Percentiles rank a stretch among this genome's conserved stretches.
Conservation (phyloP, 2,113 vertebrate genomes). For the Phaetusa simplex region DNA sequence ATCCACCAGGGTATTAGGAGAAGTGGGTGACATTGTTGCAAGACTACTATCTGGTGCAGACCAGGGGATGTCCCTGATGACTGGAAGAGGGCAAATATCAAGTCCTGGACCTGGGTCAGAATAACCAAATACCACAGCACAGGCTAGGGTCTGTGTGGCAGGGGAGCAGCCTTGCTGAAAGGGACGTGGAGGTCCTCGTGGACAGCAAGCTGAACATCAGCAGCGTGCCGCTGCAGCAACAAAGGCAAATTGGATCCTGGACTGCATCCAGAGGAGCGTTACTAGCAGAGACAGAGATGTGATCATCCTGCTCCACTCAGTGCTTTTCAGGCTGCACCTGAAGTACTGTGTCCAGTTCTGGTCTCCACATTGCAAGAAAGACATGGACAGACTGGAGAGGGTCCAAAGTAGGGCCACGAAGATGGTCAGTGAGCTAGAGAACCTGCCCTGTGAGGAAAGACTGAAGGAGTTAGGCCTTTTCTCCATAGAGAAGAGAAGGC, state of each 20-base stretch:
- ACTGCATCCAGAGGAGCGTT: background rate
- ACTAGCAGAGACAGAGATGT: too few species aligned
- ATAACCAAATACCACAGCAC: background rate
- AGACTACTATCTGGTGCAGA: background rate
- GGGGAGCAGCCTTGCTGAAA: background rate
- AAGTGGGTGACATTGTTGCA: background rate
- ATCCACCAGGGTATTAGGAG: background rate
- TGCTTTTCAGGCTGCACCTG: background rate
- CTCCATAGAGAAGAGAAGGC: too few species aligned
- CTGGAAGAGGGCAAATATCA: background rate
- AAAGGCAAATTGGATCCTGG: background rate
- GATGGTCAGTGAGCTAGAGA: background rate
- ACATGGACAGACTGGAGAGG: rapidly evolving
- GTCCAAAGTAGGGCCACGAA: background rate
- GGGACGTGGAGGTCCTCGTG: too few species aligned
- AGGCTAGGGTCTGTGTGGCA: background rate
- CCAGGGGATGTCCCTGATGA: background rate
- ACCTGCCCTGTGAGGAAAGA: background rate
- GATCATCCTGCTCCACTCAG: background rate
- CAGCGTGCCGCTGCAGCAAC: background rate
- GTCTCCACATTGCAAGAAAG: background rate
- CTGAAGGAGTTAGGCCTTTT: background rate
- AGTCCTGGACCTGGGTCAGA: background rate
- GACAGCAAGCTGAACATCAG: background rate
- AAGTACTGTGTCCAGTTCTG: background rate